These are phyloP conservation scores for Athripsodes cinereus DNA, from an alignment of 2,888 invertebrate genomes.

Conservation along the genomic window DNA sequence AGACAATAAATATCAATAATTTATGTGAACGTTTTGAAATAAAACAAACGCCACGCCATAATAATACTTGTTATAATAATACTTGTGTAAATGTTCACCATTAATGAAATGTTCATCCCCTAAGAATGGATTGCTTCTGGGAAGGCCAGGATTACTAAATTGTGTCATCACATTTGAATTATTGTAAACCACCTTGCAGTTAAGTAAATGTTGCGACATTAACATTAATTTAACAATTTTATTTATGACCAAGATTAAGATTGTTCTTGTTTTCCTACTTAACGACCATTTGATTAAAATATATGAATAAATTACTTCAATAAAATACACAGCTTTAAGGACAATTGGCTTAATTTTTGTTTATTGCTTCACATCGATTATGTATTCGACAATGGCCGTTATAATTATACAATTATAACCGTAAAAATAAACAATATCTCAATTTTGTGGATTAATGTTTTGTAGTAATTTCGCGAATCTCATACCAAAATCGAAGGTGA, in stretches of 20 bases:
- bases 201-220: constrained; percentile 44
- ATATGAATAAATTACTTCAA: neutral
- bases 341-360: too few species aligned
- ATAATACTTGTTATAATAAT: constrained; percentile 9
- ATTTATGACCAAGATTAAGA: constrained; percentile 42
- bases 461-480: too few species aligned
- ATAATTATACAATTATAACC: too few species aligned
- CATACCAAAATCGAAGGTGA: too few species aligned
- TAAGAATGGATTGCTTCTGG: constrained; percentile 21
- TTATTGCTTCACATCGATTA: too few species aligned
- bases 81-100: neutral
- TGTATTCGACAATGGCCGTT: too few species aligned
- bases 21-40: constrained; percentile 3
- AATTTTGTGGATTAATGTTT: too few species aligned
- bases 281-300: neutral
- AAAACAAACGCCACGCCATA: constrained; percentile 9
- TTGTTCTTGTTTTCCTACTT: constrained; percentile 19
- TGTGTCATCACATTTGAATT: constrained; percentile 37
- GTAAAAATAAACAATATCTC: too few species aligned
- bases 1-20: neutral
- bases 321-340: too few species aligned
- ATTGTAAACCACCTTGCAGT: constrained; percentile 43
- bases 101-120: constrained; percentile 21
- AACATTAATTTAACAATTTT: constrained; percentile 53
- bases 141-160: constrained; percentile 14